Base-by-base conservation (phyloP, 2,113 vertebrate genomes). In the Entosphenus tridentatus region DNA sequence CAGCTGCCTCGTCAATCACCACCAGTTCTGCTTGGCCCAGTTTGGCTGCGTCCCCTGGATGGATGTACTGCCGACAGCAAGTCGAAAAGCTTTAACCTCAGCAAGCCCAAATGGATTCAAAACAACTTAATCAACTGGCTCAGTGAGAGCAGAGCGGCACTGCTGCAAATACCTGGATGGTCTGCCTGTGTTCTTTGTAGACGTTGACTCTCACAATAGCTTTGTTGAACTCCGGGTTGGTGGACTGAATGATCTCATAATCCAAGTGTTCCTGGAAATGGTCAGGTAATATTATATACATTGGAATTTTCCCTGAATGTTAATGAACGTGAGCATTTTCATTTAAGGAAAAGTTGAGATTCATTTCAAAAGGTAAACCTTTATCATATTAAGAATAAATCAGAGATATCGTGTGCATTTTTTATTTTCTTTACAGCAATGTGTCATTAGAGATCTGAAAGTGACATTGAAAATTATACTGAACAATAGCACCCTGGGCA, bases 161-260 rank as follows among this genome's bases (percentile, higher is more conserved):
- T 39, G 5, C 39, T 16, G 12, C 68, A 10, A 2, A 76, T 77
- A 96, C 91, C 89, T 97, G 93, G 72, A 98, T 90, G 2, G 93
- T 98, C 80, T 98, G 93, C 12, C 93, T 80, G 75, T 97, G 93
- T 74, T 98, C 93, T 73, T 88, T 89, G 78, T 95, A 98, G 57
- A 98, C 82, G 11, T 98, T 96, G 67, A 98, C 93, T 69, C 92
- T 79, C 70, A 98, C 87, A 69, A 98, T 89, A 1, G 95, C 95
- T 79, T 95, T 98, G 82, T 86, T 89, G 77, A 96, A 98, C 73
- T 97, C 95, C 0, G 95, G 95, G 71, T 98, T 98, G 72, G 96
- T 77, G 39, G 95, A 96, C 78, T 98, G 95, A 74, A 98, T 85
- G 17, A 98, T 95, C 77, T 98, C 95, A 71, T 97, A 97, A 76